These are phyloP conservation scores for Falcunculus frontatus DNA, from an alignment of 2,113 vertebrate genomes.

Conservation along the genomic window DNA sequence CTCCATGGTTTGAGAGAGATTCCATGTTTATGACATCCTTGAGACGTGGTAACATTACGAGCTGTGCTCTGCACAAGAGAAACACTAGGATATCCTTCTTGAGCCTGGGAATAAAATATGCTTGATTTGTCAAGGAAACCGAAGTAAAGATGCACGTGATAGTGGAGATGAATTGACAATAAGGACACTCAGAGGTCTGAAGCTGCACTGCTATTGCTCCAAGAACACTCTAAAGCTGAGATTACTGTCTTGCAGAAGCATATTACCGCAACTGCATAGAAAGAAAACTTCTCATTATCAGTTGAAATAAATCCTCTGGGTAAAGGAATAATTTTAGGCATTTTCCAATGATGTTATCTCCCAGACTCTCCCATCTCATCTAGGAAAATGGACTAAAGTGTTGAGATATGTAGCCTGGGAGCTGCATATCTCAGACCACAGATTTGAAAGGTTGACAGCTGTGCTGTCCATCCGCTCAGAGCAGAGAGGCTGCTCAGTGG, in stretches of 20 bases:
- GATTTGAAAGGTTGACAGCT: neutral
- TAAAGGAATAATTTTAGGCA: neutral
- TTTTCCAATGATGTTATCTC: neutral
- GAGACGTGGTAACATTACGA: neutral
- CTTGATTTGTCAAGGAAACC: slow-evolving; percentile 59
- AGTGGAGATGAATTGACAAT: neutral
- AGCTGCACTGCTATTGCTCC: neutral
- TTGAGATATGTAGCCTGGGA: neutral
- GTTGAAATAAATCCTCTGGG: neutral
- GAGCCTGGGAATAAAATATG: slow-evolving; percentile 30
- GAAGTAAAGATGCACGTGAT: slow-evolving; percentile 21
- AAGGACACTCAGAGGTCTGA: slow-evolving; percentile 26
- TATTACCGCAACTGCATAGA: neutral
- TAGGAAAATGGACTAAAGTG: neutral
- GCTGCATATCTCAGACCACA: neutral
- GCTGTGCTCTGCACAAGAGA: neutral
- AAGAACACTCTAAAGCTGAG: neutral
- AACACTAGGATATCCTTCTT: slow-evolving; percentile 32
- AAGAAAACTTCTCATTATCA: neutral
- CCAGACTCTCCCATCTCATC: neutral
- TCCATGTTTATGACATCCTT: neutral
- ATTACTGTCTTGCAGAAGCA: neutral
- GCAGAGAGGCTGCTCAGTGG: fast-evolving
- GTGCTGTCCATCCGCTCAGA: neutral
- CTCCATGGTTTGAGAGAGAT: slow-evolving; percentile 1